phyloP scores from a whole-genome alignment of 2,797 vertebrate species.

The Erethizon dorsatum region DNA sequence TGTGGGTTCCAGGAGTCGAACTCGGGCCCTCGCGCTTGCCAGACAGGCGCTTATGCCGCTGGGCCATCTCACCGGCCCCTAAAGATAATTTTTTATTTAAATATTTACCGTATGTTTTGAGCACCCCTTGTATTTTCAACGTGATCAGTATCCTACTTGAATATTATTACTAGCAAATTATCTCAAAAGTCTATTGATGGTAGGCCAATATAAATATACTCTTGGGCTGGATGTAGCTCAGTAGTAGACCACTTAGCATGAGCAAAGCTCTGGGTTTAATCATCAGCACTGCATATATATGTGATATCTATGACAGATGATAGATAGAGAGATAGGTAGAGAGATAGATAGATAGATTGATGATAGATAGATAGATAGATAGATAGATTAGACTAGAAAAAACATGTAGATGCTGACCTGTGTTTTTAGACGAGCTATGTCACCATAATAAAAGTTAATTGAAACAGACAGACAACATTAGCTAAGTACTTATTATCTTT shows the following conservation, averaged over 20 bases:
- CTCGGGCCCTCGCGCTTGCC: too few relatives aligned
- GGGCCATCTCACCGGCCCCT: too few relatives aligned
- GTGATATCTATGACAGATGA: background rate
- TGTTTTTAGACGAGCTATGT: background rate
- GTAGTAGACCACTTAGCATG: background rate
- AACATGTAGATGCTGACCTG: background rate
- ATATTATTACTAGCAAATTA: constrained; percentile 40
- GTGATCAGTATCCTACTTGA: background rate
- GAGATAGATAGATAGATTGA: background rate
- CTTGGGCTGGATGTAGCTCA: background rate
- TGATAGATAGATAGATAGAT: background rate
- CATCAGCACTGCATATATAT: background rate
- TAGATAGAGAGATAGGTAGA: background rate
- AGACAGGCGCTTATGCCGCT: too few relatives aligned
- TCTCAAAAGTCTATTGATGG: constrained; percentile 14
- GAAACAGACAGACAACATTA: constrained; percentile 53
- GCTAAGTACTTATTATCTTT: constrained; percentile 52
- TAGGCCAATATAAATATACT: background rate
- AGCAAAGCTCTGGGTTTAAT: background rate
- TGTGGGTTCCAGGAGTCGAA: too few relatives aligned
- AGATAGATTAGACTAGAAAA: background rate
- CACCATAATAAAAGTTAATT: constrained; percentile 46
- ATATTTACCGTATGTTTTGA: background rate
- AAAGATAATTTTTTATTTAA: background rate
- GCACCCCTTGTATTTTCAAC: background rate